phyloP scores from a whole-genome alignment of 2,113 vertebrate genomes.

The Sporophila hypoxantha region DNA sequence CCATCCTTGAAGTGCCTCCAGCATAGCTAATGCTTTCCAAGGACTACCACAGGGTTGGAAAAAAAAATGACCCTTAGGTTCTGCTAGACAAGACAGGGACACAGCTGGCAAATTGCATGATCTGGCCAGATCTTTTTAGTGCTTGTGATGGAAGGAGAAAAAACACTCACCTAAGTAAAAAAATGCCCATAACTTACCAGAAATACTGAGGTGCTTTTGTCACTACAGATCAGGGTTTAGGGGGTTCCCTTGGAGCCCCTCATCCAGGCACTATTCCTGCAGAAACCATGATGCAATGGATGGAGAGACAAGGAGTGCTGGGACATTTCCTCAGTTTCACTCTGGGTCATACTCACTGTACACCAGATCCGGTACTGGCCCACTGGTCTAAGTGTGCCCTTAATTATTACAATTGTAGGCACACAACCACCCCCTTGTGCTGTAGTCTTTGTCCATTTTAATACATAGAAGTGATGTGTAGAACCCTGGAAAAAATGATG shows the following conservation, averaged over 20 bases:
- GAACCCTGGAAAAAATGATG: neutral
- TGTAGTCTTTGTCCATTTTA: neutral
- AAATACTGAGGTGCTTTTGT: neutral
- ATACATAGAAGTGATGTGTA: neutral
- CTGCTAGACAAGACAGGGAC: neutral
- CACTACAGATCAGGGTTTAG: neutral
- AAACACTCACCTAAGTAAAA: neutral
- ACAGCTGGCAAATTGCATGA: neutral
- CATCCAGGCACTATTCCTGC: neutral
- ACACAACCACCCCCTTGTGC: neutral
- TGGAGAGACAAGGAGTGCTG: neutral
- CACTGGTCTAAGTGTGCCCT: neutral
- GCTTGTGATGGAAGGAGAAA: neutral
- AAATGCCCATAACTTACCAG: neutral
- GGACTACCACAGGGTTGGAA: rapidly evolving
- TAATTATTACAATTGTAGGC: neutral
- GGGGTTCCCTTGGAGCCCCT: neutral
- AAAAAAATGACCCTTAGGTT: neutral
- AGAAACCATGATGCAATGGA: neutral
- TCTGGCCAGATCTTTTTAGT: neutral
- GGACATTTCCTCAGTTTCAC: neutral
- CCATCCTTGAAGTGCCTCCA: neutral
- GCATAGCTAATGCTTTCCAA: neutral
- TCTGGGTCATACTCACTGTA: neutral
- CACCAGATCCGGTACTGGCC: neutral